Evolutionary conservation across 2,113 vertebrate species (phyloP).

Genomic region (Rhinolophus sinicus): DNA sequence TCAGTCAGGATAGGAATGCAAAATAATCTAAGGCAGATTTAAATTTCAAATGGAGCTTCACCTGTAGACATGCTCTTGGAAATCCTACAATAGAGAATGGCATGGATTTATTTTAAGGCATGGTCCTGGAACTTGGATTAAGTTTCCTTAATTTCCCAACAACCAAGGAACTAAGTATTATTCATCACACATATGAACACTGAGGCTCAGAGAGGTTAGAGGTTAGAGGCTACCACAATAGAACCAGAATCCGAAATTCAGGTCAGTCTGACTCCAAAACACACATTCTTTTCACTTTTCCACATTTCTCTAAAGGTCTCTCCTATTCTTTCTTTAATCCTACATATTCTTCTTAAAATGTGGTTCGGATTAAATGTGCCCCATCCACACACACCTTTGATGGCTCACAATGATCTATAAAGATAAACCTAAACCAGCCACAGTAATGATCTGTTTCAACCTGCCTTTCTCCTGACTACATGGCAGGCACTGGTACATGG

Average conservation of each 20-base stretch:
- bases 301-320: neutral
- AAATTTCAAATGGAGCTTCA: constrained; percentile 62
- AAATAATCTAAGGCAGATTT: constrained; percentile 61
- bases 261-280: neutral
- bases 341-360: neutral
- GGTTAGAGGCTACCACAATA: neutral
- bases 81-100: neutral
- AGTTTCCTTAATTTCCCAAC: neutral
- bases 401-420: neutral
- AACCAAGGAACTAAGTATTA: neutral
- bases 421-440: neutral
- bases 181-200: neutral
- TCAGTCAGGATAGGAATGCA: constrained; percentile 49
- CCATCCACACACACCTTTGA: neutral
- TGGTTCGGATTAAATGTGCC: neutral
- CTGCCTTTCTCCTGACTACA: neutral
- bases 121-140: neutral
- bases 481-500: neutral
- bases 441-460: neutral
- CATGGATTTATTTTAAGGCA: neutral
- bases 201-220: neutral
- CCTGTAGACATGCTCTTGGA: constrained; percentile 56
- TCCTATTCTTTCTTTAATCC: neutral
- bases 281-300: neutral
- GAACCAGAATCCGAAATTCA: neutral